These are phyloP conservation scores for Melanotaenia pygmaea DNA, from an alignment of 2,797 vertebrate species.

Conservation along the genomic window DNA sequence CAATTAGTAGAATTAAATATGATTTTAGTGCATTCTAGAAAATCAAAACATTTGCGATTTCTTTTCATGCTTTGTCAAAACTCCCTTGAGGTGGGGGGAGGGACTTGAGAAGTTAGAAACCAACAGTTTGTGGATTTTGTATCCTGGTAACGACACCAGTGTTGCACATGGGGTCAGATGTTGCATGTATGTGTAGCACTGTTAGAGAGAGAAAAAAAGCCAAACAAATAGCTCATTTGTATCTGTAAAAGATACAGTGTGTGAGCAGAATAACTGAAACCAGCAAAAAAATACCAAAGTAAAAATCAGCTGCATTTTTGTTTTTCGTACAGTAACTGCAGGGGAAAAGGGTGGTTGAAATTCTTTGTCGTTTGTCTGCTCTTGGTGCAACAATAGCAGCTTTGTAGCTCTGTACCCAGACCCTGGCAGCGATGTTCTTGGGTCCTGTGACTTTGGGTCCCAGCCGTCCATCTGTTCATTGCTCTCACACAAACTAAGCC, in stretches of 20 bases:
- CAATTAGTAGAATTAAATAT: background rate
- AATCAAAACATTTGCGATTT: background rate
- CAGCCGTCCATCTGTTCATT: constrained; percentile 36
- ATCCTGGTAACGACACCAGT: background rate
- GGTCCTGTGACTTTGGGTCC: constrained; percentile 75
- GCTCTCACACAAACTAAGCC: constrained; percentile 25
- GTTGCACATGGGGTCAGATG: background rate
- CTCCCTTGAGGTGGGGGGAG: background rate
- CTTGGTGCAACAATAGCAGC: constrained; percentile 66
- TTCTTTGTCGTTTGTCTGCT: constrained; percentile 63
- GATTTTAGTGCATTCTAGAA: background rate
- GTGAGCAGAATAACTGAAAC: too few species aligned
- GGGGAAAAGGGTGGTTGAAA: constrained; percentile 3
- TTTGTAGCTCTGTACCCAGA: constrained; percentile 59
- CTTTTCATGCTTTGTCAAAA: background rate
- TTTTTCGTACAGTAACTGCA: constrained; percentile 2
- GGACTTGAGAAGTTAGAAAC: background rate
- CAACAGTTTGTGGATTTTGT: too few species aligned
- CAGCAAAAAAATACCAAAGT: too few species aligned
- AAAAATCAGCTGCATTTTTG: background rate
- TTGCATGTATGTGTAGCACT: background rate
- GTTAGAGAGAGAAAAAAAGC: background rate
- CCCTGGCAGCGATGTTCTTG: constrained; percentile 72
- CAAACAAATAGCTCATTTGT: background rate
- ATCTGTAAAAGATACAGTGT: too few species aligned